A percentile compares a stretch with the other conserved stretches of the same genome.
Conservation (phyloP, 2,888 invertebrate genomes). For the Hymenopus coronatus region DNA sequence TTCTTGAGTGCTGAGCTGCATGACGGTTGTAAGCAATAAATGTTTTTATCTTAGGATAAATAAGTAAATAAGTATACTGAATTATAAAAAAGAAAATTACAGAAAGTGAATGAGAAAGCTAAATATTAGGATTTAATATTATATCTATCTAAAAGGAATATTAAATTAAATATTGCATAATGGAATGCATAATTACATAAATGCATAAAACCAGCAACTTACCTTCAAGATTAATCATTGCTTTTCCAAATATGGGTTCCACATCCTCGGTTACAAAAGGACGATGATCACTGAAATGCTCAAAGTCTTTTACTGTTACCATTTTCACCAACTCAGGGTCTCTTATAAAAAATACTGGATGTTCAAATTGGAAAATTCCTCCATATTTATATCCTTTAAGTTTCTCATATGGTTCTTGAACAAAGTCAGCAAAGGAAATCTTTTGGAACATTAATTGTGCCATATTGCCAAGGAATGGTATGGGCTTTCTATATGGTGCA, state of each 20-base stretch:
- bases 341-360: constrained; percentile 48
- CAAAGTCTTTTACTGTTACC: constrained; percentile 57
- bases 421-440: not conserved
- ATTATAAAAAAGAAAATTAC: too few relatives aligned
- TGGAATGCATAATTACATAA: too few relatives aligned
- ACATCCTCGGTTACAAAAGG: constrained; percentile 19
- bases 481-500: constrained; percentile 17
- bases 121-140: too few relatives aligned
- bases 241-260: constrained; percentile 50
- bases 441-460: not conserved
- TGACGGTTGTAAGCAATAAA: too few relatives aligned
- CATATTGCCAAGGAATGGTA: constrained; percentile 25
- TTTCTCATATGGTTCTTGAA: constrained; percentile 14
- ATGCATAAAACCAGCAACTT: not conserved
- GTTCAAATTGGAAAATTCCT: constrained; percentile 50
- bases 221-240: constrained; percentile 51
- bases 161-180: too few relatives aligned
- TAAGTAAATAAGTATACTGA: too few relatives aligned
- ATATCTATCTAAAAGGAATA: too few relatives aligned
- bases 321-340: constrained; percentile 56
- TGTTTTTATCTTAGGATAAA: too few relatives aligned
- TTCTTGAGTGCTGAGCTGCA: too few relatives aligned
- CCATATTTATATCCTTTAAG: constrained; percentile 14
- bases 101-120: too few relatives aligned
- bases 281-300: constrained; percentile 54